A percentile compares a stretch with the other conserved stretches of the same genome.
Evolutionary conservation across 2,113 vertebrate genomes (phyloP).

Genomic region (Thinocorus orbignyianus): DNA sequence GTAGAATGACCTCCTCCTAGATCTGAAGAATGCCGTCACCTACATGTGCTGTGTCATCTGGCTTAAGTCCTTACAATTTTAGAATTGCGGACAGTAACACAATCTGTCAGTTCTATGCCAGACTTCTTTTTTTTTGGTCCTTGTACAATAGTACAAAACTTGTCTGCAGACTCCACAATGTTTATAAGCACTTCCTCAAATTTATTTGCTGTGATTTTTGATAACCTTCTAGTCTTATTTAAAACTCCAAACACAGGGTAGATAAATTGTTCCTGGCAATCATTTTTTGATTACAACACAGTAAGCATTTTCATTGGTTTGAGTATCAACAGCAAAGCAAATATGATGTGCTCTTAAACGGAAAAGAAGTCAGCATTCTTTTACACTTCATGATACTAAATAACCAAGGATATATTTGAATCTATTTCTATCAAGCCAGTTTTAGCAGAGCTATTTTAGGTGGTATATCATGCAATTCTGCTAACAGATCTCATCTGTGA

Average conservation of each 20-base stretch:
- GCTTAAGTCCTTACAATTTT: slow-evolving; percentile 40
- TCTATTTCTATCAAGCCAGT: not conserved
- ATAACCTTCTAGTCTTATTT: slow-evolving; percentile 1
- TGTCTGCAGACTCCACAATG: not conserved
- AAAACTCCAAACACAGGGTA: not conserved
- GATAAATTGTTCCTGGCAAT: not conserved
- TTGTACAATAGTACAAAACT: not conserved
- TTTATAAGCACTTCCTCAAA: slow-evolving; percentile 45
- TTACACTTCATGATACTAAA: not conserved
- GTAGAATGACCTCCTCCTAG: slow-evolving; percentile 41
- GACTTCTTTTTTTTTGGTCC: not conserved
- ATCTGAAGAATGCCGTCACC: slow-evolving; percentile 16
- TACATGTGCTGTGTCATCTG: not conserved
- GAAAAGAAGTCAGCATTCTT: not conserved
- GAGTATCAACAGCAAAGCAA: slow-evolving; percentile 3
- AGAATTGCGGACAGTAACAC: not conserved
- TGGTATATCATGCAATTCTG: not conserved
- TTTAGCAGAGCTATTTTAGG: not conserved
- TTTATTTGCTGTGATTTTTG: not conserved
- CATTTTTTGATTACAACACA: not conserved
- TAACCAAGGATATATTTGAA: not conserved
- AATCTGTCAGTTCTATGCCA: slow-evolving; percentile 42
- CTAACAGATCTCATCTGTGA: not conserved
- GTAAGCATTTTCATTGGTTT: not conserved
- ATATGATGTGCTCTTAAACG: not conserved